Evolutionary conservation across 2,797 vertebrate genomes (phyloP), one percentile per base, ranked within the genome.

Genomic region (Poecilia gillii): DNA sequence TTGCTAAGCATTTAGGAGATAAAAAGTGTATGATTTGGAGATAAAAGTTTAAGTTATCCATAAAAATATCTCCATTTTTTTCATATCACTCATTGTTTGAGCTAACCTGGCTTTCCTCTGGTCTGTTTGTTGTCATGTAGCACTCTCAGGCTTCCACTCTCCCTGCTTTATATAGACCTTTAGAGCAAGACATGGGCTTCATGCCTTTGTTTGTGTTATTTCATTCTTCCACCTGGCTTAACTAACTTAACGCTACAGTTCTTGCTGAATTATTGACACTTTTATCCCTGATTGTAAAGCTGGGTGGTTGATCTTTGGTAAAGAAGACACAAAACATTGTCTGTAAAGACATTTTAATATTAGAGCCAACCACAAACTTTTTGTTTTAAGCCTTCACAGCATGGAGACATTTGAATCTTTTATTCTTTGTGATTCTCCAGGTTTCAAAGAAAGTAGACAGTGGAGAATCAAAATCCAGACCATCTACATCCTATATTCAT

Each of bases 131-230:
- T 85, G 74, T 88, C 76, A 87, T 88, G 88, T 90, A 85, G 73
- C 81, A 82, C 86, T 86, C 87, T 80, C 46, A 80, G 78, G 77
- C 73, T 18, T 20, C 81, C 85, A 86, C 85, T 90, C 81, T 71
- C 74, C 59, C 45, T 74, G 82, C 88, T 93, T 91, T 89, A 91
- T 92, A 88, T 93, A 89, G 89, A 85, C 62, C 83, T 80, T 75
- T 51, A 76, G 72, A 87, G 16, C 43, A 2, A 45, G 72, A 75
- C 4, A 12, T 2, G 7, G 70, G 23, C 47, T 47, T 79, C 43
- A 62, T 77, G 46, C 77, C 68, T 84, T 74, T 36, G 41, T 84
- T 75, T 76, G 31, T 49, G 77, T 84, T 78, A 71, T 85, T 85
- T 79, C 31, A 45, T 57, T 80, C 68, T 77, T 43, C 53, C 57